A percentile compares a stretch with the other conserved stretches of the same genome.
phyloP scores from a whole-genome alignment of 2,888 invertebrate genomes.

The Pammene aurita region DNA sequence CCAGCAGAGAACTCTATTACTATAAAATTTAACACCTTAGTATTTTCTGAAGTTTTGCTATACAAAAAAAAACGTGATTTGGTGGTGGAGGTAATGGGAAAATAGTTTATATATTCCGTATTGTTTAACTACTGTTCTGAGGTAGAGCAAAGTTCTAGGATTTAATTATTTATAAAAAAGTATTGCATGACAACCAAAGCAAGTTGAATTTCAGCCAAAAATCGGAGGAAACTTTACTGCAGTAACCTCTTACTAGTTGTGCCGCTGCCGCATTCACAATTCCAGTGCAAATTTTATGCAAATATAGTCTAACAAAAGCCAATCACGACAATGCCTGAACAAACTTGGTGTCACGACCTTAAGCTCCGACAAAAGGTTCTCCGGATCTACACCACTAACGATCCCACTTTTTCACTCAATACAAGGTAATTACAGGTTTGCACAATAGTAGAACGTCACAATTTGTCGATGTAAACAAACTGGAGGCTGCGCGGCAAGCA shows the following conservation, averaged over 20 bases:
- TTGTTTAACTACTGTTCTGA: conserved; percentile 1
- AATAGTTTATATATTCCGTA: background rate
- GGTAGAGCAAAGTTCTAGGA: conserved; percentile 11
- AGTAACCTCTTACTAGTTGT: background rate
- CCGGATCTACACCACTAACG: conserved; percentile 21
- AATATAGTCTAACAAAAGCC: conserved; percentile 58
- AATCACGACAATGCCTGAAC: conserved; percentile 58
- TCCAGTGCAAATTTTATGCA: conserved; percentile 63
- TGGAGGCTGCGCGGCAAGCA: conserved; percentile 80
- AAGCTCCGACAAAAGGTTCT: conserved; percentile 20
- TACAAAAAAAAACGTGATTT: background rate
- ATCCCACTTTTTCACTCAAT: conserved; percentile 50
- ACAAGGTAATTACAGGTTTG: conserved; percentile 40
- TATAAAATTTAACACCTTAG: conserved; percentile 5
- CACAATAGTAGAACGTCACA: conserved; percentile 52
- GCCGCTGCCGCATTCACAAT: conserved; percentile 17
- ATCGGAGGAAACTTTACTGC: background rate
- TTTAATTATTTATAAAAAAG: background rate
- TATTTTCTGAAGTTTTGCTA: background rate
- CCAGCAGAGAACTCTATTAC: conserved; percentile 40
- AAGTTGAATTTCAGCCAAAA: background rate
- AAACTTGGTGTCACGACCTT: conserved; percentile 25
- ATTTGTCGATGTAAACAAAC: conserved; percentile 74
- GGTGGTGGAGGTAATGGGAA: background rate
- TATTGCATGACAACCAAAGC: background rate